Conservation (phyloP, 2,888 invertebrate species). For the Yponomeuta evonymella region DNA sequence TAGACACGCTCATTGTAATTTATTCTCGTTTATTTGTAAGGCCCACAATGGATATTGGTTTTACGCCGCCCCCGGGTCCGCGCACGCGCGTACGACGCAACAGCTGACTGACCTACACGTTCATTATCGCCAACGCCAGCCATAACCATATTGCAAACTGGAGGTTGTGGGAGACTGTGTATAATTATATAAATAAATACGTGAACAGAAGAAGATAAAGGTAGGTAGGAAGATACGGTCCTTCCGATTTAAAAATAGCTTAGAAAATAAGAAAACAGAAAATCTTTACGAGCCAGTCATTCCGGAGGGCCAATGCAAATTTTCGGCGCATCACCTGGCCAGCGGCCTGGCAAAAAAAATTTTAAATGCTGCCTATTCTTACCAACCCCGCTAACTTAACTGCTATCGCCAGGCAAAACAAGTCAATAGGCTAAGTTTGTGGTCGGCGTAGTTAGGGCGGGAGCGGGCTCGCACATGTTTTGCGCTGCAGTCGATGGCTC, state of each 20-base stretch:
- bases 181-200: too few species aligned
- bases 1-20: too few species aligned
- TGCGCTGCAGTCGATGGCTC: not conserved
- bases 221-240: too few species aligned
- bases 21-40: too few species aligned
- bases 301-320: not conserved
- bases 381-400: not conserved
- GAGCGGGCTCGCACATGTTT: not conserved
- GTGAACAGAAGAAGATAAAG: too few species aligned
- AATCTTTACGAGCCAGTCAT: not conserved
- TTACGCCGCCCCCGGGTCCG: not conserved
- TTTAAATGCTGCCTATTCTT: not conserved
- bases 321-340: not conserved
- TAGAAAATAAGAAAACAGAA: not conserved
- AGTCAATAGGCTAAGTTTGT: not conserved
- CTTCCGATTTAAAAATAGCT: too few species aligned
- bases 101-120: not conserved
- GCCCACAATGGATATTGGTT: too few species aligned
- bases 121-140: not conserved
- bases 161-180: not conserved
- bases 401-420: not conserved
- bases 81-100: not conserved
- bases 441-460: conserved; percentile 7
- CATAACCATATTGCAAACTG: not conserved
- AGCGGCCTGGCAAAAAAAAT: not conserved